Evolutionary conservation across 2,797 vertebrate species (phyloP).

Genomic region (Pelochelys cantorii): DNA sequence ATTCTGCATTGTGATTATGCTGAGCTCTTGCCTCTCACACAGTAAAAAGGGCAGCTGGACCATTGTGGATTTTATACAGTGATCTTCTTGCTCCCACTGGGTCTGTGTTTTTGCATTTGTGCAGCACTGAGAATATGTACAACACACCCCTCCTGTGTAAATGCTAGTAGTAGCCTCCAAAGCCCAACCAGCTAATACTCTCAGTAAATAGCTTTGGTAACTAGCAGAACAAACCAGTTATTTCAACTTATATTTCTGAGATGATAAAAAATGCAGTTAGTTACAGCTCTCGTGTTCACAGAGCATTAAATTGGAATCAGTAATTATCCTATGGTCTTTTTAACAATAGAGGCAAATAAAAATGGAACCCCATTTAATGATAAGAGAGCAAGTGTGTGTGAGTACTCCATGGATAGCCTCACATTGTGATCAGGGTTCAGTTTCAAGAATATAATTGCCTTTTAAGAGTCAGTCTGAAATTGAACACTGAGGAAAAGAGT

Average conservation of each 20-base stretch:
- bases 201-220: neutral
- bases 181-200: neutral
- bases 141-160: constrained; percentile 13
- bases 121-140: neutral
- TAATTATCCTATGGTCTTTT: neutral
- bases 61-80: neutral
- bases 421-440: neutral
- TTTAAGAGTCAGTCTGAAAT: neutral
- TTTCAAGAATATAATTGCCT: neutral
- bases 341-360: neutral
- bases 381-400: neutral
- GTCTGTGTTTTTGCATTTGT: neutral
- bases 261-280: constrained; percentile 25
- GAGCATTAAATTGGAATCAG: neutral
- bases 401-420: neutral
- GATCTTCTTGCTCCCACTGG: fast-evolving
- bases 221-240: fast-evolving
- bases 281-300: neutral
- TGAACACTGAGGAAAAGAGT: neutral
- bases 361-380: neutral
- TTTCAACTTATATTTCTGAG: constrained; percentile 4
- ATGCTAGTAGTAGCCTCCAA: constrained; percentile 8
- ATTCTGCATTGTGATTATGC: neutral
- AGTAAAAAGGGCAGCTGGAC: neutral
- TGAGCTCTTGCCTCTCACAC: neutral